These are phyloP conservation scores for Gallirallus australis DNA, from an alignment of 2,797 vertebrate species.

Conservation along the genomic window DNA sequence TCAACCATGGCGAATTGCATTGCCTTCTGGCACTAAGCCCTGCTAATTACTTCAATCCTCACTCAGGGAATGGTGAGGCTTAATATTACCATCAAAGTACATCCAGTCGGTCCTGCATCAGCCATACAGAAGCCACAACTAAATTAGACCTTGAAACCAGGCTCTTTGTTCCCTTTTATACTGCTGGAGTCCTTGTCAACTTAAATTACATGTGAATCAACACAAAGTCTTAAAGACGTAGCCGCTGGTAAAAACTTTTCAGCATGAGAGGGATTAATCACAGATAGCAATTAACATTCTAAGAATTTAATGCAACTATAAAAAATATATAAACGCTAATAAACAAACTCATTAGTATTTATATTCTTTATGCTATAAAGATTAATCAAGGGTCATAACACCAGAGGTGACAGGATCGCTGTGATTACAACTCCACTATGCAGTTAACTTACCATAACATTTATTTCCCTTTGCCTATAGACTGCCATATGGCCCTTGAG, in stretches of 20 bases:
- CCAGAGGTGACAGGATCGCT: not conserved
- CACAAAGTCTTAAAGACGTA: conserved; percentile 41
- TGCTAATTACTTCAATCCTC: conserved; percentile 52
- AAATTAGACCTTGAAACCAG: conserved; percentile 49
- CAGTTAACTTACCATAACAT: not conserved
- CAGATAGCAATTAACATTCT: conserved; percentile 19
- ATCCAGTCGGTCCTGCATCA: conserved; percentile 28
- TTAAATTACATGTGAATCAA: conserved; percentile 42
- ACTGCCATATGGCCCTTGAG: not conserved
- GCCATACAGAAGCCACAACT: conserved; percentile 34
- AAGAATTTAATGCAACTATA: not conserved
- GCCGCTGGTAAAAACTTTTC: not conserved
- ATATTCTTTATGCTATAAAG: conserved; percentile 22
- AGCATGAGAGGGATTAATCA: conserved; percentile 31
- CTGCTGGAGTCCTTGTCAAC: conserved; percentile 36
- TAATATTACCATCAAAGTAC: conserved; percentile 42
- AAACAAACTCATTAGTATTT: conserved; percentile 21
- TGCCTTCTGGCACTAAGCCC: conserved; percentile 28
- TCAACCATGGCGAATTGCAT: not conserved
- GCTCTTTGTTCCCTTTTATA: conserved; percentile 40
- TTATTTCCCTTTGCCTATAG: not conserved
- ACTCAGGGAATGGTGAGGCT: conserved; percentile 44
- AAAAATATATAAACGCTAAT: conserved; percentile 10
- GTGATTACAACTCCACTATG: not conserved
- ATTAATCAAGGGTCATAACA: conserved; percentile 33